Conservation (phyloP, 2,888 invertebrate species). For the Drosophila picticornis region DNA sequence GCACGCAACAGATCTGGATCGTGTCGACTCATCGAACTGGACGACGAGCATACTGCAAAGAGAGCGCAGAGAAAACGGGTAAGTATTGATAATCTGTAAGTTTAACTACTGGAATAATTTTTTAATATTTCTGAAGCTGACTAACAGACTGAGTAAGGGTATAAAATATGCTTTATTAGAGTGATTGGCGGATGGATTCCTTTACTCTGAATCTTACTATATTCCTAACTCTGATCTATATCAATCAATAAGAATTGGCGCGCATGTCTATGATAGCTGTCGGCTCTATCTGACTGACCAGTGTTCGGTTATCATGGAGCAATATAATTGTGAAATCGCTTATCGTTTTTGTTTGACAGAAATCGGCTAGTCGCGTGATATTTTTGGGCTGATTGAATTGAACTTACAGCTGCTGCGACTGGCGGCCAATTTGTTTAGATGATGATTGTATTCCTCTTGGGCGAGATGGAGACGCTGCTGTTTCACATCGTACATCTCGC, state of each 20-base stretch:
- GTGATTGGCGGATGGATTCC: background rate
- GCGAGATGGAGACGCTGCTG: conserved; percentile 96
- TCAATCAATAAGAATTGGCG: background rate
- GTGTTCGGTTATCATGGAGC: conserved; percentile 17
- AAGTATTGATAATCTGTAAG: background rate
- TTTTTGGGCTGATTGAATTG: background rate
- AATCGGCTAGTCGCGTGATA: conserved; percentile 8
- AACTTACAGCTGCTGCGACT: conserved; percentile 96
- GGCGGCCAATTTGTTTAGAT: conserved; percentile 93
- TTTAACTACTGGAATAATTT: background rate
- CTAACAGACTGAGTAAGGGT: background rate
- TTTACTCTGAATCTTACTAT: background rate
- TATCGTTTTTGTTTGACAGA: conserved; percentile 29
- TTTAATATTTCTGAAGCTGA: background rate
- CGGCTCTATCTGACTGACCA: background rate
- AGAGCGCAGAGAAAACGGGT: conserved; percentile 50
- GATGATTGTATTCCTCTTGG: conserved; percentile 98
- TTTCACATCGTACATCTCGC: conserved; percentile 98
- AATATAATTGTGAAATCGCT: conserved; percentile 27
- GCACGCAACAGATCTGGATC: conserved; percentile 97
- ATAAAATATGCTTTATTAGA: background rate
- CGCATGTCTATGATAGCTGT: background rate
- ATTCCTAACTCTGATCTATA: background rate
- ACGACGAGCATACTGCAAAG: conserved; percentile 92
- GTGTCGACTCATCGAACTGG: conserved; percentile 95